Conservation (phyloP, 2,797 vertebrate species). For the Glossophaga mutica region DNA sequence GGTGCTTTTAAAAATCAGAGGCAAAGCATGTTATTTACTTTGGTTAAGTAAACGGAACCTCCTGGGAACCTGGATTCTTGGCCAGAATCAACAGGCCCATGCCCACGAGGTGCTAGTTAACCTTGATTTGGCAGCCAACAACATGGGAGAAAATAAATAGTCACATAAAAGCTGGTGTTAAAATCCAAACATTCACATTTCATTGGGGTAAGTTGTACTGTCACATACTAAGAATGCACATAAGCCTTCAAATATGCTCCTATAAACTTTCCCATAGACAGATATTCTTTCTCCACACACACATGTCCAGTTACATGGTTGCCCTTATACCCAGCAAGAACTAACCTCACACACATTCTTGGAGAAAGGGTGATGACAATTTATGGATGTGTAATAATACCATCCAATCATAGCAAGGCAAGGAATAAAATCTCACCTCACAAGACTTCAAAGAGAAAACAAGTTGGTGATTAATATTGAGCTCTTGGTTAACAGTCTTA, state of each 20-base stretch:
- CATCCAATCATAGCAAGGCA: not conserved
- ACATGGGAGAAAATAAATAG: not conserved
- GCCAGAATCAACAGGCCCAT: not conserved
- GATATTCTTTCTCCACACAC: not conserved
- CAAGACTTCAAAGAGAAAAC: not conserved
- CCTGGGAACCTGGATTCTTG: not conserved
- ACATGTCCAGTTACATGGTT: not conserved
- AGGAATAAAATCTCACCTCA: not conserved
- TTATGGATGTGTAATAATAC: not conserved
- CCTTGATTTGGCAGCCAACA: not conserved
- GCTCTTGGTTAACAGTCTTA: not conserved
- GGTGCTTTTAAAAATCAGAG: not conserved
- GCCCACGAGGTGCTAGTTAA: not conserved
- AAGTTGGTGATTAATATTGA: not conserved
- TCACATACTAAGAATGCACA: not conserved
- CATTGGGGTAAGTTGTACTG: not conserved
- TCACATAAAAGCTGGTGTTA: not conserved
- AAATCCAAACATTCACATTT: not conserved
- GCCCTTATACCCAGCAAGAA: not conserved
- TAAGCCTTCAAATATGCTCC: not conserved
- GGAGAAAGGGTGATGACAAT: not conserved
- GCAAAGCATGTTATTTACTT: conserved; percentile 22
- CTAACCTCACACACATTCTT: not conserved
- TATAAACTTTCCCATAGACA: not conserved
- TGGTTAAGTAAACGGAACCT: conserved; percentile 24